A percentile compares a stretch with the other conserved stretches of the same genome.
These are phyloP conservation scores for Phrynocephalus vlangalii DNA, from an alignment of 2,797 vertebrate species.

Conservation along the genomic window DNA sequence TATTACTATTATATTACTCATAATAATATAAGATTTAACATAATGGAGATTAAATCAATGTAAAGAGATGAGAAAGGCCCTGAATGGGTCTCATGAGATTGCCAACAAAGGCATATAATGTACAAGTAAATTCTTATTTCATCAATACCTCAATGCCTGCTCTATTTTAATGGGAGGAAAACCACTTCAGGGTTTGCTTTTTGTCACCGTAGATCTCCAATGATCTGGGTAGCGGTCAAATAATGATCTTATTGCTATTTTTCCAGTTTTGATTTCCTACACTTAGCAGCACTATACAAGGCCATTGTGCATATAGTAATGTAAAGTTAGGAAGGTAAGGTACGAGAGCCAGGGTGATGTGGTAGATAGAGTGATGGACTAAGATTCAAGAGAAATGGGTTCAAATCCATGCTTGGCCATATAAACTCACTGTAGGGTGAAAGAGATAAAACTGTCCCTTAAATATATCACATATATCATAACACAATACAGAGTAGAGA, in stretches of 20 bases:
- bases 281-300: not conserved
- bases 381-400: no score
- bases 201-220: not conserved
- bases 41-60: conserved; percentile 27
- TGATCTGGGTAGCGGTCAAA: conserved; percentile 12
- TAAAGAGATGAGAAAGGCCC: conserved; percentile 3
- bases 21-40: conserved; percentile 20
- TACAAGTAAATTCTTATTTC: conserved; percentile 15
- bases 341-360: no score
- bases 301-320: not conserved
- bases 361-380: no score
- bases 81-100: conserved; percentile 18
- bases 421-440: no score
- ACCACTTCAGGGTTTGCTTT: not conserved
- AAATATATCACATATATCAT: no score
- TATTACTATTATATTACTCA: not conserved
- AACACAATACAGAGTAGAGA: no score
- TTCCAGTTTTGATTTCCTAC: not conserved
- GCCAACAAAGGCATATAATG: conserved; percentile 6
- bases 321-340: not conserved
- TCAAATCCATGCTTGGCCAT: no score
- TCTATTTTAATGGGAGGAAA: conserved; percentile 12
- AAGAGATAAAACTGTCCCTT: no score
- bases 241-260: not conserved
- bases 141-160: not conserved